phyloP scores from a whole-genome alignment of 2,113 vertebrate genomes.

The Acrocephalus kingi region DNA sequence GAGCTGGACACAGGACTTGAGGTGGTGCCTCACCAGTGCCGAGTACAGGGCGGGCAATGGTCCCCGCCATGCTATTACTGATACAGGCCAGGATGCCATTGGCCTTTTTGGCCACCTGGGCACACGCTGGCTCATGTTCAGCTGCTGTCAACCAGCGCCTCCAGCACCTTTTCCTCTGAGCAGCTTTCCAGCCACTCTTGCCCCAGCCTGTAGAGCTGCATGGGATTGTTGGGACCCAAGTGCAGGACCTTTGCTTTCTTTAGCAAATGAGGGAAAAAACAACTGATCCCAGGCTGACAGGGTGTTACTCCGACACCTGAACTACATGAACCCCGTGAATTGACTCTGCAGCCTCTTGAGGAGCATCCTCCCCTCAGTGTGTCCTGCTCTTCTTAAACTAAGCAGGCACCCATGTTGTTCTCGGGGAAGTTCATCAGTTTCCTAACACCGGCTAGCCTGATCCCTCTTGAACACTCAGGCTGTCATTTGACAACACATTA shows the following conservation, averaged over 20 bases:
- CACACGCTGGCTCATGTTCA: rapidly evolving
- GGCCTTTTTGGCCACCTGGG: not conserved
- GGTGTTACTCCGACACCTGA: rapidly evolving
- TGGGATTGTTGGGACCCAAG: not conserved
- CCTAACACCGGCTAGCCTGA: rapidly evolving
- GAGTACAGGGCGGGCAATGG: rapidly evolving
- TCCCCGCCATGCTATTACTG: rapidly evolving
- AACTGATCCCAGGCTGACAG: rapidly evolving
- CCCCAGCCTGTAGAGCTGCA: rapidly evolving
- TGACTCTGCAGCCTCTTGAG: not conserved
- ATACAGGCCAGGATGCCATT: rapidly evolving
- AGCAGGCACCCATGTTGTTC: rapidly evolving
- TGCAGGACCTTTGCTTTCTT: not conserved
- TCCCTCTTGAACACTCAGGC: not conserved
- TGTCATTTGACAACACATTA: not conserved
- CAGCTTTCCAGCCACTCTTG: not conserved
- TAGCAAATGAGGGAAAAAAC: not conserved
- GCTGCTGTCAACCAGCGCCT: rapidly evolving
- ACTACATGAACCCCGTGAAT: rapidly evolving
- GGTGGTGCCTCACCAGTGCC: rapidly evolving
- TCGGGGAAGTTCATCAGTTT: not conserved
- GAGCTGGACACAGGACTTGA: rapidly evolving
- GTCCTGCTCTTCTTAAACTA: not conserved
- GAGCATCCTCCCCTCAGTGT: not conserved
- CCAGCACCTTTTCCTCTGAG: rapidly evolving